Percentiles rank a stretch among this genome's conserved stretches.
Evolutionary conservation across 2,797 vertebrate genomes (phyloP).

Genomic region (Gouania willdenowi): DNA sequence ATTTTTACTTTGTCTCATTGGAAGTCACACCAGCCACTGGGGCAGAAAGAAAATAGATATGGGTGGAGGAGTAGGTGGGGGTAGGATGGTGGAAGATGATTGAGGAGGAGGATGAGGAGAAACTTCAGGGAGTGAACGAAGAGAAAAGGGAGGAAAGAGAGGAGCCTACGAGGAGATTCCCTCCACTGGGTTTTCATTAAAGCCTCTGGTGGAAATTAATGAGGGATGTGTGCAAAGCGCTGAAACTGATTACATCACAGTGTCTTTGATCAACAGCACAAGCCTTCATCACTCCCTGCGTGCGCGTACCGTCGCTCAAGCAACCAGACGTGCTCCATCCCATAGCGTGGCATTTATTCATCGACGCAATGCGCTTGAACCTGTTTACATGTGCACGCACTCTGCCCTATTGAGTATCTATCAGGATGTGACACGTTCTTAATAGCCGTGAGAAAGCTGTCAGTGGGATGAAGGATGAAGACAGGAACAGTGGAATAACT

Average conservation of each 20-base stretch:
- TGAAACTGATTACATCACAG: constrained; percentile 62
- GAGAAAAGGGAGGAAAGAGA: constrained; percentile 33
- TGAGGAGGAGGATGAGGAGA: constrained; percentile 53
- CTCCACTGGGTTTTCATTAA: constrained; percentile 76
- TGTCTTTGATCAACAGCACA: constrained; percentile 64
- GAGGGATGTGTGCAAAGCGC: constrained; percentile 61
- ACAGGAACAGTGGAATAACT: constrained; percentile 14
- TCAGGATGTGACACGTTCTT: constrained; percentile 36
- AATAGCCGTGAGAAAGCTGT: constrained; percentile 49
- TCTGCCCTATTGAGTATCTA: constrained; percentile 39
- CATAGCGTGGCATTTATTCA: too few species aligned
- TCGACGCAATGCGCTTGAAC: not conserved
- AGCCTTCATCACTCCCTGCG: constrained; percentile 1
- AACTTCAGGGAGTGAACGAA: constrained; percentile 46
- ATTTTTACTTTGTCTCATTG: constrained; percentile 63
- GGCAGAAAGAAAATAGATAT: constrained; percentile 22
- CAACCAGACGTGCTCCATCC: constrained; percentile 23
- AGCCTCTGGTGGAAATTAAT: constrained; percentile 66
- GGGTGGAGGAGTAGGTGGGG: not conserved
- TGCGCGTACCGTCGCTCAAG: not conserved
- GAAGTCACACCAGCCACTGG: constrained; percentile 54
- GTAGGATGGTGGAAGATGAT: constrained; percentile 38
- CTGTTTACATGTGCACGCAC: constrained; percentile 34
- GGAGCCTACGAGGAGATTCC: constrained; percentile 60
- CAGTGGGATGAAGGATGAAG: constrained; percentile 34